Percentiles rank a stretch among this genome's conserved stretches.
phyloP scores from a whole-genome alignment of 2,797 vertebrate genomes.

The Trichosurus vulpecula region DNA sequence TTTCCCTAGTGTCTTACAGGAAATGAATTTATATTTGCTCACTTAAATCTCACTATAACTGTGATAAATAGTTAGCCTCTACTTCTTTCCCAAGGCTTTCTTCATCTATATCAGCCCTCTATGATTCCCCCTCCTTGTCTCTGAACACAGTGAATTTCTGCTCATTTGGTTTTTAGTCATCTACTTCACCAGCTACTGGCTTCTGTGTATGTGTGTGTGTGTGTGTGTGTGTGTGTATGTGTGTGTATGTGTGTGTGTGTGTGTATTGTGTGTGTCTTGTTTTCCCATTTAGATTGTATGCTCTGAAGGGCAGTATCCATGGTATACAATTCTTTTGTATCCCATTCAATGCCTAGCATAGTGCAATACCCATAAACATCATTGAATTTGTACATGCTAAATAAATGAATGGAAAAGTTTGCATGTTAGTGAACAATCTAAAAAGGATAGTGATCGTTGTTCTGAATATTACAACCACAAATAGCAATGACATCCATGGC shows the following conservation, averaged over 20 bases:
- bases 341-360: background rate
- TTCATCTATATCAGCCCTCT: background rate
- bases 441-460: background rate
- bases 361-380: background rate
- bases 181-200: background rate
- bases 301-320: background rate
- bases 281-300: background rate
- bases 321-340: background rate
- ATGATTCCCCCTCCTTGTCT: background rate
- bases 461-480: background rate
- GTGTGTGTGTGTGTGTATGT: no score
- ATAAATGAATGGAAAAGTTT: background rate
- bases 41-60: background rate
- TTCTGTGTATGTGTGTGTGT: no score
- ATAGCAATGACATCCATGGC: background rate
- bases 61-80: background rate
- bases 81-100: background rate
- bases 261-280: background rate
- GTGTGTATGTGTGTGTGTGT: no score
- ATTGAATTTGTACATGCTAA: background rate
- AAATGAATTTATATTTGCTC: background rate
- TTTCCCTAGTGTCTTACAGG: background rate
- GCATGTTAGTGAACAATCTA: background rate
- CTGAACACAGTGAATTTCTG: background rate
- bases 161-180: background rate